Evolutionary conservation across 2,113 vertebrate genomes (phyloP), one percentile per base, ranked within the genome.

Genomic region (Tamias sibiricus): DNA sequence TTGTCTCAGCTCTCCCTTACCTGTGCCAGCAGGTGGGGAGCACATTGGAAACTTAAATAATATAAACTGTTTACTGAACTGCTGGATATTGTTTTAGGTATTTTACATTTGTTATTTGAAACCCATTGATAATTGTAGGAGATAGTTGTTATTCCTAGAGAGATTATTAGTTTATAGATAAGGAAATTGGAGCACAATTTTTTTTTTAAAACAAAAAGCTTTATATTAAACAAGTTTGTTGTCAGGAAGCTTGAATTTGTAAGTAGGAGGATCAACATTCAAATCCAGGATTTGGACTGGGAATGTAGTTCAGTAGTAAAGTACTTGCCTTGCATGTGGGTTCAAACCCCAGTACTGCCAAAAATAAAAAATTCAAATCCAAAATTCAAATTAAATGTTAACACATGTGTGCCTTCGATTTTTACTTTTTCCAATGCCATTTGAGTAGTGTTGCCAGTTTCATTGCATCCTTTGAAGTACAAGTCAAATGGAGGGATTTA

Each of bases 101-200:
- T 62, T 62, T 62, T 80, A 81, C 20, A 71, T 54, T 76, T 71
- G 59, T 79, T 82, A 42, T 76, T 87, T 90, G 82, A 42, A 24
- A 82, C 62, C 59, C 52, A 71, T 16, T 22, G 76, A 10, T 71
- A 47, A 81, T 66, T 64, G 6, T 80, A 82, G 44, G 42, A 40
- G 49, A 62, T 28, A 28, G 24, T 87, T 83, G 74, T 59, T 82
- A 35, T 75, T 90, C n/a, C 12, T 52, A 22, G 66, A 75, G 49
- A 28, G 59, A 32, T 62, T 76, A 94, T 88, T 37, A 86, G 49
- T 54, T 82, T 57, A 77, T 74, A 81, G 44, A 69, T 90, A 95
- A 44, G 57, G 40, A 94, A 84, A 74, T 37, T 57, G 35, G 40
- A 35, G 57, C 30, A 64, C 10, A 68, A 68, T n/a, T 26, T 59